Evolutionary conservation across 1,140 invertebrate genomes (phyloP), one percentile per base, ranked within the genome.

Genomic region (Neoseiulus cucumeris): DNA sequence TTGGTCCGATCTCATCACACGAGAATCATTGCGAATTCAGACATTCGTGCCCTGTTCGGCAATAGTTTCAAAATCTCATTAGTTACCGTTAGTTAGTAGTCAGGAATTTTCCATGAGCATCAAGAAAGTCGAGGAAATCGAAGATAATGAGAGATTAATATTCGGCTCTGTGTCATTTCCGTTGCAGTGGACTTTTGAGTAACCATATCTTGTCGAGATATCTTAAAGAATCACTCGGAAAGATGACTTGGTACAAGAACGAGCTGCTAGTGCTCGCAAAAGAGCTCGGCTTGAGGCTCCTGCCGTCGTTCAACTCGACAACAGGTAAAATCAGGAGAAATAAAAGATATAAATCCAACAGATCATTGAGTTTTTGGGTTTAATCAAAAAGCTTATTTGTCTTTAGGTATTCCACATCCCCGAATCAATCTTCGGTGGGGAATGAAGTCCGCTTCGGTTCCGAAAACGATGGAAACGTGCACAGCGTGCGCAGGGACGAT

Each of bases 401-500:
- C 28, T 47, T 51, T 59, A 47, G 41, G 17, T 44, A 42, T 55
- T 65, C 70, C 68, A 70, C 72, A 71, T 71, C 74, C 79, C 29
- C 71, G 91, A 87, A 81, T 94, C 64, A 97, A 98, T 78, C 79
- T 97, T 45, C 84, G 84, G 65, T 81, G 88, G 75, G 93, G 92
- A 25, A 83, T 97, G 75, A 86, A 86, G 76, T 83, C 81, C 67
- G 81, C 83, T 59, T 81, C 82, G 67, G 72, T 89, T 22, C 83
- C 85, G 72, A 81, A 85, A 66, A 85, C 85, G 0, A 77, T 84
- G 45, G 91, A 97, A 77, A 97, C 92, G 0, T 97, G 93, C 73
- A 97, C 92, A 0, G 91, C 93, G 0, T 98, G 94, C 79, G 93
- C 92, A n/a, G 94, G 94, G 6, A 96, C 92, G 1, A 94, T 98